Conservation (phyloP, 2,113 vertebrate species). For the Pteruthius melanotis region DNA sequence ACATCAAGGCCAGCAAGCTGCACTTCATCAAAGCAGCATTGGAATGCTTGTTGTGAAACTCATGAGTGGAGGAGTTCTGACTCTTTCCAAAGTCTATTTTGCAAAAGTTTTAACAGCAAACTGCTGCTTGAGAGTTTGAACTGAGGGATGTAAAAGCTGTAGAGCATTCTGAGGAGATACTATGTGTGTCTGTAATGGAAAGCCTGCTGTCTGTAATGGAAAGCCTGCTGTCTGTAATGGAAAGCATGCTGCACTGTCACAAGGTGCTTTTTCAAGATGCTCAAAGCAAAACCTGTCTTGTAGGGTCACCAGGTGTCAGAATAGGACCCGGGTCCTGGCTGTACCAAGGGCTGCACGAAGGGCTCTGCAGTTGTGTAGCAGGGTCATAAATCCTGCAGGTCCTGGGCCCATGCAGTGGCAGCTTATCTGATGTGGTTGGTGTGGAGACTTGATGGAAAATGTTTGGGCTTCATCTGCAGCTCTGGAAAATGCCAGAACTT, state of each 20-base stretch:
- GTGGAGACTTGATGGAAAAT: background rate
- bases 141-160: background rate
- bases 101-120: background rate
- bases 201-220: background rate
- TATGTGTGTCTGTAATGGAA: background rate
- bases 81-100: background rate
- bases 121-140: background rate
- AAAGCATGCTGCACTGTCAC: background rate
- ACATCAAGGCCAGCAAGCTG: background rate
- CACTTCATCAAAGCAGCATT: background rate
- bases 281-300: background rate
- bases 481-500: background rate
- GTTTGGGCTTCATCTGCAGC: background rate
- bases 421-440: fast-evolving
- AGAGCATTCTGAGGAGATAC: background rate
- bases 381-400: background rate
- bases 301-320: background rate
- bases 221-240: background rate
- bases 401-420: no score
- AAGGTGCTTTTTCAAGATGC: background rate
- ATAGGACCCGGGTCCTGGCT: background rate
- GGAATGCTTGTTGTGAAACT: background rate
- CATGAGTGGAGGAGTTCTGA: background rate
- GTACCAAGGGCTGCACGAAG: fast-evolving
- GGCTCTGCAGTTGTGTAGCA: fast-evolving